Evolutionary conservation across 1,140 invertebrate species (phyloP).

Genomic region (Zaprionus camerounensis): DNA sequence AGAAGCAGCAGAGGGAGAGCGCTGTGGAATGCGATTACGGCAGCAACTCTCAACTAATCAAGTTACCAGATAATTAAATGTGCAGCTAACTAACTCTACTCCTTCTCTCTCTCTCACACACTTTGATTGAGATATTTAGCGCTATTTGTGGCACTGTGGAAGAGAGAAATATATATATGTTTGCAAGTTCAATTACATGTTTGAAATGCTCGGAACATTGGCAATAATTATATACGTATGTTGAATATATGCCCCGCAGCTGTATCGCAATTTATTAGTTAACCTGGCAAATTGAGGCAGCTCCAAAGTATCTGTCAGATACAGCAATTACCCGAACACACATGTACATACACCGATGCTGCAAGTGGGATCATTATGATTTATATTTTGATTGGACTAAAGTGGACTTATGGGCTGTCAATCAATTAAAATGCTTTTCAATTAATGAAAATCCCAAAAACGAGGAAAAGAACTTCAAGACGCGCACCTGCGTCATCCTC

Average conservation of each 20-base stretch:
- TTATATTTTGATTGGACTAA: slow-evolving; percentile 19
- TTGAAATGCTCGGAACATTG: not conserved
- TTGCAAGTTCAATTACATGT: slow-evolving; percentile 1
- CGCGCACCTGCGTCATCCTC: slow-evolving; percentile 21
- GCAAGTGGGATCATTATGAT: slow-evolving; percentile 21
- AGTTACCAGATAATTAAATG: slow-evolving; percentile 25
- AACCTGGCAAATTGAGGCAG: slow-evolving; percentile 1
- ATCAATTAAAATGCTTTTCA: slow-evolving; percentile 46
- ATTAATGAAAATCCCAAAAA: slow-evolving; percentile 26
- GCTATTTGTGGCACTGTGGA: not conserved
- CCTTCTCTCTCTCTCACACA: not conserved
- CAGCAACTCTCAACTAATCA: slow-evolving; percentile 6
- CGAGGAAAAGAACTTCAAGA: not conserved
- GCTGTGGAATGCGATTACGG: slow-evolving; percentile 8
- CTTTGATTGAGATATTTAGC: not conserved
- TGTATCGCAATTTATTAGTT: not conserved
- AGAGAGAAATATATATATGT: slow-evolving; percentile 4
- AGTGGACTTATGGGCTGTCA: slow-evolving; percentile 33
- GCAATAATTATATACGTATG: not conserved
- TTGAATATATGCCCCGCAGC: not conserved
- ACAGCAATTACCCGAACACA: slow-evolving; percentile 16
- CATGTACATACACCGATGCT: not conserved
- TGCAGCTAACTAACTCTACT: not conserved
- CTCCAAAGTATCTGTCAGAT: slow-evolving; percentile 25
- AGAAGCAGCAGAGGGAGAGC: slow-evolving; percentile 3